Base-by-base conservation (phyloP, 2,113 vertebrate species). In the Zootoca vivipara region DNA sequence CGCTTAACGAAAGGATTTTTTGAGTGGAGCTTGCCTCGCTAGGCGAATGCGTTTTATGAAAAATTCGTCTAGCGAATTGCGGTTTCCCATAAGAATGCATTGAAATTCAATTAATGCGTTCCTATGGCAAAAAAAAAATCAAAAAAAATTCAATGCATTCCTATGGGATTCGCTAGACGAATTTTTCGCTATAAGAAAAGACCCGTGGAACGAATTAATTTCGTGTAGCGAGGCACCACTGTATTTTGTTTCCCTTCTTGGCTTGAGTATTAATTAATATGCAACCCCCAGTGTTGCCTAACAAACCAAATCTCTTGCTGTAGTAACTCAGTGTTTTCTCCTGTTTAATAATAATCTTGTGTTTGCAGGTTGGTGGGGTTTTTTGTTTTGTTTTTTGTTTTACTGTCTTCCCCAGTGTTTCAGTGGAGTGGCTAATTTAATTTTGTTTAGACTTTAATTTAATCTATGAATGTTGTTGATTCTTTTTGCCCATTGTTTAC, bases 401-500 rank as follows among this genome's bases (percentile, higher is more conserved):
- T 24, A 70, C 91, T 96, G 87, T 92, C 91, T 93, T 85, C 81
- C 83, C 70, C 33, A 56, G 83, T 96, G 95, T 95, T 95, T 96
- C 93, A 93, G 46, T 93, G 91, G 92, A 75, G 92, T 94, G 95
- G 80, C 96, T 96, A 94, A 96, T 96, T 97, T 96, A 91, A 95
- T 96, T 97, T 96, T 93, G 92, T 95, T 96, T 94, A 95, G 95
- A 2, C 95, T 96, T 96, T 97, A 93, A 96, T 96, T 98, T 97
- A 97, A 96, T 98, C 96, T 97, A 97, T 98, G 97, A 98, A 97
- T 98, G 97, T 97, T 97, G 96, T 97, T 96, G 95, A 95, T 97
- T 97, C 97, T 96, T 96, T 93, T 96, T 98, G 94, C 96, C 95
- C 97, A 98, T 97, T 98, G 97, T 98, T 97, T 97, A 98, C 97